Conservation (phyloP, 1,140 invertebrate genomes). For the Bombus confusus region DNA sequence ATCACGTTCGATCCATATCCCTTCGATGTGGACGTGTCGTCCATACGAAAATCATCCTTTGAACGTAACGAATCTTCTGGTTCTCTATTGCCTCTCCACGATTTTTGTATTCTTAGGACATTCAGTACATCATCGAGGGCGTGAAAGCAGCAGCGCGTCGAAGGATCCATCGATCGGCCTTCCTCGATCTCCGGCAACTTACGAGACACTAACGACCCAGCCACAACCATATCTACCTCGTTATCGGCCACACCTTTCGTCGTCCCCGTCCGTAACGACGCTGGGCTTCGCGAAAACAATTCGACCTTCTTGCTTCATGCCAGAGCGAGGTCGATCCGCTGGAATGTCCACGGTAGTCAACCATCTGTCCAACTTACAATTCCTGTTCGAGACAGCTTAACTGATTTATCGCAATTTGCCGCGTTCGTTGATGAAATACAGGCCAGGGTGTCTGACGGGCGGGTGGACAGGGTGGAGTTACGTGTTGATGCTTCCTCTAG, state of each 20-base stretch:
- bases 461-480: neutral
- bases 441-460: neutral
- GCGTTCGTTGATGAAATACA: neutral
- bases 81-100: too few relatives aligned
- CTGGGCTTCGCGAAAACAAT: conserved; percentile 57
- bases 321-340: conserved; percentile 27
- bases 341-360: conserved; percentile 54
- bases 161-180: conserved; percentile 50
- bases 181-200: conserved; percentile 47
- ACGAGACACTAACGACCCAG: conserved; percentile 35
- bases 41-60: neutral
- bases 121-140: neutral
- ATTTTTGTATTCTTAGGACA: conserved; percentile 47
- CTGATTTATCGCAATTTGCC: conserved; percentile 44
- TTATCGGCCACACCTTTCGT: conserved; percentile 56
- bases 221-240: conserved; percentile 45
- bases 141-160: neutral
- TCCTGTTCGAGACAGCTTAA: conserved; percentile 2
- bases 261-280: conserved; percentile 28
- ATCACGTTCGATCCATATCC: conserved; percentile 6
- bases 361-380: conserved; percentile 47
- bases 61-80: neutral
- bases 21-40: neutral
- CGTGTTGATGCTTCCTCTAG: neutral
- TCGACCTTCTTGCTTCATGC: conserved; percentile 39